Percentiles rank a stretch among this genome's conserved stretches.
Evolutionary conservation across 1,140 invertebrate genomes (phyloP).

Genomic region (Ridgeia piscesae): DNA sequence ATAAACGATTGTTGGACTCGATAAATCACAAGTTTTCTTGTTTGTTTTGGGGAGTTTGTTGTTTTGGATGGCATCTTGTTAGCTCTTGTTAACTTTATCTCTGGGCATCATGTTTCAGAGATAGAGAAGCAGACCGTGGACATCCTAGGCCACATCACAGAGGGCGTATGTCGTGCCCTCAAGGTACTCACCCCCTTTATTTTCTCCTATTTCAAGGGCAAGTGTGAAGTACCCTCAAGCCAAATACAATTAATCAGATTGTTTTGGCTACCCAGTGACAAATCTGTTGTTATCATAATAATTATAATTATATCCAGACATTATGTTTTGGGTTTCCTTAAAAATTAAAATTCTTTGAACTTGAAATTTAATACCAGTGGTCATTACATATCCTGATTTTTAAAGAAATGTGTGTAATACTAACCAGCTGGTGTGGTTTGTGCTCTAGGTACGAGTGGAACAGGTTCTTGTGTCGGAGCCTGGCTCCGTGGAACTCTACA

Average conservation of each 20-base stretch:
- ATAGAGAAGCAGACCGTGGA: slow-evolving; percentile 64
- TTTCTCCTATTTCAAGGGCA: too few relatives aligned
- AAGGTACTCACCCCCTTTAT: slow-evolving; percentile 62
- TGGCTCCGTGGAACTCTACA: slow-evolving; percentile 79
- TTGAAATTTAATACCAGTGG: too few relatives aligned
- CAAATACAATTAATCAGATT: too few relatives aligned
- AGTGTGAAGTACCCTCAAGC: too few relatives aligned
- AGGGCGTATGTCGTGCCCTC: slow-evolving; percentile 87
- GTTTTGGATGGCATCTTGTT: too few relatives aligned
- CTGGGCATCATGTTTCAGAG: slow-evolving; percentile 26
- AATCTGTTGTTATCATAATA: too few relatives aligned
- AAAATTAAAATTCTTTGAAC: too few relatives aligned
- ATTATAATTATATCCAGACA: too few relatives aligned
- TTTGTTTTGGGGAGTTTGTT: not conserved
- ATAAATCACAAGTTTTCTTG: not conserved
- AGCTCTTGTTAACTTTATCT: not conserved
- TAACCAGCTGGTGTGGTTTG: not conserved
- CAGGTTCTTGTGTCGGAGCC: slow-evolving; percentile 82
- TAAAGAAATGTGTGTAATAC: not conserved
- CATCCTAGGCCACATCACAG: slow-evolving; percentile 73
- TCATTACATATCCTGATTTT: too few relatives aligned
- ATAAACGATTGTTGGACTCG: too few relatives aligned
- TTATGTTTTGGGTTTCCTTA: too few relatives aligned
- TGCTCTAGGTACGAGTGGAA: slow-evolving; percentile 74
- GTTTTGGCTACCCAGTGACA: too few relatives aligned